Evolutionary conservation across 1,140 invertebrate genomes (phyloP).

Genomic region (Eumeta japonica): DNA sequence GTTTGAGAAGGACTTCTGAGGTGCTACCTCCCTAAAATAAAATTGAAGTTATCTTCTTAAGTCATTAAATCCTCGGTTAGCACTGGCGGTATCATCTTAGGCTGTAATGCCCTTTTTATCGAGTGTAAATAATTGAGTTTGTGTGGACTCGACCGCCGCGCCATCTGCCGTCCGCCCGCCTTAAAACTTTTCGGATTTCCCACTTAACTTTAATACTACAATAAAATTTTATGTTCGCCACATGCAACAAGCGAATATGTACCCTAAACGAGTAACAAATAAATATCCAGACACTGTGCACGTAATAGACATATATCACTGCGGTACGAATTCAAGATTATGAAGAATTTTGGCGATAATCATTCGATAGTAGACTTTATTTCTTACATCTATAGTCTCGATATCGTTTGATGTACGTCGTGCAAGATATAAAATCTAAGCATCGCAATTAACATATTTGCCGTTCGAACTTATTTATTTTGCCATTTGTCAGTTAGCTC

Average conservation of each 20-base stretch:
- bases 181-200: conserved; percentile 52
- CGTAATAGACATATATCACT: conserved; percentile 27
- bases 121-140: conserved; percentile 56
- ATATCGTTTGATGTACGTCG: conserved; percentile 18
- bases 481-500: conserved; percentile 29
- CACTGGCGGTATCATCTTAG: too few species aligned
- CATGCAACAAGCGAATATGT: conserved; percentile 16
- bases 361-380: too few species aligned
- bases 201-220: conserved; percentile 51
- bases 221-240: conserved; percentile 43
- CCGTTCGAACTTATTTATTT: conserved; percentile 46
- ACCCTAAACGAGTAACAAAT: conserved; percentile 15
- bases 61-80: too few species aligned
- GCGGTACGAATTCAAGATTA: conserved; percentile 29
- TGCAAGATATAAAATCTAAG: conserved; percentile 18
- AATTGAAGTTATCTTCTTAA: too few species aligned
- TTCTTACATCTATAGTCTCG: conserved; percentile 17
- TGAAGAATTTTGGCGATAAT: too few species aligned
- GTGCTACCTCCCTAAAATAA: too few species aligned
- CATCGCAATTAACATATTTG: conserved; percentile 47
- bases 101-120: conserved; percentile 55
- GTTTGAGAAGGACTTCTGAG: too few species aligned
- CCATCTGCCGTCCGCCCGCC: conserved; percentile 38
- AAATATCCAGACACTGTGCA: conserved; percentile 22
- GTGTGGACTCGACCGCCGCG: conserved; percentile 37